These are phyloP conservation scores for Xiphophorus hellerii DNA, from an alignment of 2,113 vertebrate genomes.

Conservation along the genomic window DNA sequence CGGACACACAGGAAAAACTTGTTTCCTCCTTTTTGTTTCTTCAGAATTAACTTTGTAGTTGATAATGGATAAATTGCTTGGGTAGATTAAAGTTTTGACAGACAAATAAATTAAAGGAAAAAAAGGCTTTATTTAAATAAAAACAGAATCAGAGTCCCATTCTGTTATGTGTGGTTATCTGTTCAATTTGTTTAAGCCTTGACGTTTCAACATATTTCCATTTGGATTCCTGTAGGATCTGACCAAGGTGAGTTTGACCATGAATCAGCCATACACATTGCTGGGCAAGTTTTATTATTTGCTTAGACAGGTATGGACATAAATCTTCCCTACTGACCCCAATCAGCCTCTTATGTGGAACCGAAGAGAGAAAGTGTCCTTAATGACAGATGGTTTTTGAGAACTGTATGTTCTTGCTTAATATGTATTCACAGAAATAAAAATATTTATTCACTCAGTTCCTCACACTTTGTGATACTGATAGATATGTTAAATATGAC, in stretches of 20 bases:
- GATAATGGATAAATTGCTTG: conserved; percentile 17
- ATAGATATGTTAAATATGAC: not conserved
- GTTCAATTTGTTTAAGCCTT: not conserved
- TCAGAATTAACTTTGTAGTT: conserved; percentile 2
- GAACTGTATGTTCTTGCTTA: not conserved
- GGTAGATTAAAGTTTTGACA: too few relatives aligned
- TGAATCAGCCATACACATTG: conserved; percentile 25
- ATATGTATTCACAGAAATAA: not conserved
- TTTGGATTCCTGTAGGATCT: conserved; percentile 4
- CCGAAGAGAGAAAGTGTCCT: not conserved
- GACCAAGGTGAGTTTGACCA: conserved; percentile 37
- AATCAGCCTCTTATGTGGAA: conserved; percentile 35
- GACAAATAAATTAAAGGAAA: not conserved
- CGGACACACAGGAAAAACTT: conserved; percentile 23
- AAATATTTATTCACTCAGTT: not conserved
- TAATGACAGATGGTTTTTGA: conserved; percentile 1
- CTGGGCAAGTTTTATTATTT: conserved; percentile 40
- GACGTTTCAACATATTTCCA: conserved; percentile 15
- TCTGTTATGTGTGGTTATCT: conserved; percentile 7
- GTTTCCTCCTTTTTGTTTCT: not conserved
- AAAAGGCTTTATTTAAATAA: not conserved
- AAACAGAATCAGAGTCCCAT: too few relatives aligned
- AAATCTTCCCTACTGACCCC: conserved; percentile 45
- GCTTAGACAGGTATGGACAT: conserved; percentile 1
- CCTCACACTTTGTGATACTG: not conserved